These are phyloP conservation scores for Dascyllus trimaculatus DNA, from an alignment of 2,113 vertebrate species.

Conservation along the genomic window DNA sequence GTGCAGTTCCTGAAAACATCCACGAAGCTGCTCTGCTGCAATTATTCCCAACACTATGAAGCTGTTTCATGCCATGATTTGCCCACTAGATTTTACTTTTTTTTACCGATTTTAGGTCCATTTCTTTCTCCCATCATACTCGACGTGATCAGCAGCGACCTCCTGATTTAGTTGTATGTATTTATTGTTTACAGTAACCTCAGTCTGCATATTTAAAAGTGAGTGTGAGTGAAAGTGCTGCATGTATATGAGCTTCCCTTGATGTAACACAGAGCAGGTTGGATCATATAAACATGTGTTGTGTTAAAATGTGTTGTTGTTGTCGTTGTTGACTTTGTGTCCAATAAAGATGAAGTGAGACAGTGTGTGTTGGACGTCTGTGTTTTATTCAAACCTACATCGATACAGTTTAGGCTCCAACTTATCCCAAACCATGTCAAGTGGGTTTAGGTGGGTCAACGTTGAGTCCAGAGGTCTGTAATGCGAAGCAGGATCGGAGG, in stretches of 20 bases:
- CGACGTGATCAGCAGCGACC: no score
- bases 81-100: no score
- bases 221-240: conserved; percentile 55
- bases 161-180: background rate
- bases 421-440: no score
- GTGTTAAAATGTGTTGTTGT: conserved; percentile 26
- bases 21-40: background rate
- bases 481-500: no score
- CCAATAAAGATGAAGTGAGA: conserved; percentile 64
- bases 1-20: background rate
- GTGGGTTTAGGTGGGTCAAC: no score
- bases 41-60: no score
- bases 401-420: no score
- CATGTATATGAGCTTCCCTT: conserved; percentile 59
- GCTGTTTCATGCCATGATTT: no score
- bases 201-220: conserved; percentile 10
- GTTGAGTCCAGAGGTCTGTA: no score
- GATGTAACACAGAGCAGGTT: conserved; percentile 29
- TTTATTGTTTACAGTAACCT: conserved; percentile 38
- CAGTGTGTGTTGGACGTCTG: background rate
- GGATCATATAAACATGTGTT: conserved; percentile 41
- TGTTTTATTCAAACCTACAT: background rate
- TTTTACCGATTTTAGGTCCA: no score
- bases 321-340: conserved; percentile 42
- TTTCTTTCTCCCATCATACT: no score